Evolutionary conservation across 1,140 invertebrate species (phyloP).

Genomic region (Drosophila bifasciata): DNA sequence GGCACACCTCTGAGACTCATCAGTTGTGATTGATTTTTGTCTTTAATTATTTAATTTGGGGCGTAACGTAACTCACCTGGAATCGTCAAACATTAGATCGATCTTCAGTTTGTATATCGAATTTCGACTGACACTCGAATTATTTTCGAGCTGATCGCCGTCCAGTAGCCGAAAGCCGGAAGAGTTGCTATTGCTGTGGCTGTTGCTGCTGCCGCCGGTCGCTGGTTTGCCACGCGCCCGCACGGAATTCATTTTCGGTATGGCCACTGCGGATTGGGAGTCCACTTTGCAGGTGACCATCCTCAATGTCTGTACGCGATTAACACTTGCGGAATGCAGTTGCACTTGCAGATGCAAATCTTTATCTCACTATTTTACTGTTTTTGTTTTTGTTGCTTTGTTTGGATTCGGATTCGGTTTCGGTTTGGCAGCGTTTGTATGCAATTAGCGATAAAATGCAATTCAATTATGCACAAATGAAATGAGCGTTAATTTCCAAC

Average conservation of each 20-base stretch:
- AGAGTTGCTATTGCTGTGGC: constrained; percentile 63
- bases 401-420: constrained; percentile 18
- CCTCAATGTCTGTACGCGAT: constrained; percentile 29
- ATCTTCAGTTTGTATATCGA: constrained; percentile 92
- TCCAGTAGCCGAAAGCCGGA: constrained; percentile 84
- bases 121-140: constrained; percentile 86
- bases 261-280: constrained; percentile 65
- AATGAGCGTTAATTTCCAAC: constrained; percentile 74
- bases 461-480: constrained; percentile 77
- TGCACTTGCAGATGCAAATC: constrained; percentile 34
- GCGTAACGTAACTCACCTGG: constrained; percentile 83
- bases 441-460: constrained; percentile 76
- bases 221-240: constrained; percentile 62
- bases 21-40: constrained; percentile 7
- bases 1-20: constrained; percentile 28
- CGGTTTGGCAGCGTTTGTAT: constrained; percentile 44
- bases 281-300: constrained; percentile 83
- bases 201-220: constrained; percentile 55
- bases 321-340: constrained; percentile 40
- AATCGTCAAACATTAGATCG: constrained; percentile 92
- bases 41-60: constrained; percentile 22
- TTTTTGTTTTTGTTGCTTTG: constrained; percentile 15
- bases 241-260: constrained; percentile 77
- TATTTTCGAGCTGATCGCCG: constrained; percentile 84
- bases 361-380: constrained; percentile 22